Evolutionary conservation across 2,797 vertebrate species (phyloP).

Genomic region (Apogon talboti): DNA sequence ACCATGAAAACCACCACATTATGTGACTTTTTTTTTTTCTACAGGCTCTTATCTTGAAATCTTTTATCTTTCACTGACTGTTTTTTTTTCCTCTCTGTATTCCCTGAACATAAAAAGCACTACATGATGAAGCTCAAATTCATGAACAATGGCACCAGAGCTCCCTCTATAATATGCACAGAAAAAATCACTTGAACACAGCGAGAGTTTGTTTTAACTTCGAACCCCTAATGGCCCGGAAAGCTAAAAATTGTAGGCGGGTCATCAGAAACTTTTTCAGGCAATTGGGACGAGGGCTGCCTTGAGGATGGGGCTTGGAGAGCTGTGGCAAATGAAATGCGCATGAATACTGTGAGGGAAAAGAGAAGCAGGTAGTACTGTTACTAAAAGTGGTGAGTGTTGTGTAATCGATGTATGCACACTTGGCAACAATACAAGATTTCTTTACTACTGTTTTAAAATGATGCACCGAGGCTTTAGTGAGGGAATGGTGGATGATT

Average conservation of each 20-base stretch:
- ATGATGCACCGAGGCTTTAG: conserved; percentile 11
- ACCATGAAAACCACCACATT: conserved; percentile 72
- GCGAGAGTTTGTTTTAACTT: conserved; percentile 29
- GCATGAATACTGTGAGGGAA: not conserved
- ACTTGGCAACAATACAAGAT: conserved; percentile 4
- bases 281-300: not conserved
- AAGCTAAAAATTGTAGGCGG: not conserved
- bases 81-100: conserved; percentile 38
- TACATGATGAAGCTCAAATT: conserved; percentile 46
- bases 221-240: conserved; percentile 23
- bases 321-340: conserved; percentile 12
- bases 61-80: conserved; percentile 59
- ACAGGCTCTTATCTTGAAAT: conserved; percentile 53
- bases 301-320: conserved; percentile 5
- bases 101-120: conserved; percentile 52
- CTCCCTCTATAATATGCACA: conserved; percentile 27
- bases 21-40: conserved; percentile 42
- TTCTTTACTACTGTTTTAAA: conserved; percentile 7
- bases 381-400: not conserved
- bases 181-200: conserved; percentile 12
- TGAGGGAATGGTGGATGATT: conserved; percentile 20
- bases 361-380: not conserved
- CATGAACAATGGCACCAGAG: conserved; percentile 31
- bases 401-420: not conserved
- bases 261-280: conserved; percentile 32